Evolutionary conservation across 2,797 vertebrate species (phyloP).

Genomic region (Atherinosoma microstoma): DNA sequence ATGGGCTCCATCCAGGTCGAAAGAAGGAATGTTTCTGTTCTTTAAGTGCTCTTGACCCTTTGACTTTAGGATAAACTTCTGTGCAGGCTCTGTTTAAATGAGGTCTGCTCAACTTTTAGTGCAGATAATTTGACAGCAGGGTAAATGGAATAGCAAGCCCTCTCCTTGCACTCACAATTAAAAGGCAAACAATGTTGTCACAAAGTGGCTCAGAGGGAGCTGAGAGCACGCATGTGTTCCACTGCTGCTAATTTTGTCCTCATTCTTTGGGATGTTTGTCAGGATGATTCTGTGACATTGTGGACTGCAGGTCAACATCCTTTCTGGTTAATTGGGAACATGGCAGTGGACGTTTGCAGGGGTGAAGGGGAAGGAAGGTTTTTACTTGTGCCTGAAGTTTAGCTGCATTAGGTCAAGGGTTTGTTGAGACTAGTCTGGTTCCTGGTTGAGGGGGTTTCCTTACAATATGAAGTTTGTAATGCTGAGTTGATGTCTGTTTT

Average conservation of each 20-base stretch:
- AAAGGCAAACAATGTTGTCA: constrained; percentile 44
- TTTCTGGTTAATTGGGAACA: constrained; percentile 54
- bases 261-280: constrained; percentile 26
- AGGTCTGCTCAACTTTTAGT: constrained; percentile 44
- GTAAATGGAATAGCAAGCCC: constrained; percentile 40
- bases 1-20: constrained; percentile 10
- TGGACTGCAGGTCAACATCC: constrained; percentile 43
- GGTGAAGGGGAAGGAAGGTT: constrained; percentile 25
- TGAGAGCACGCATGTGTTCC: constrained; percentile 22
- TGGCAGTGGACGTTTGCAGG: constrained; percentile 26
- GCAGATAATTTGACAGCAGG: constrained; percentile 51
- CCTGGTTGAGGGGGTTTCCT: neutral
- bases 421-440: constrained; percentile 3
- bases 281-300: constrained; percentile 29
- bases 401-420: constrained; percentile 8
- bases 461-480: neutral
- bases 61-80: constrained; percentile 51
- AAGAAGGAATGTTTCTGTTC: constrained; percentile 47
- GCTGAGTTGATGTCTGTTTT: neutral
- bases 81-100: constrained; percentile 47
- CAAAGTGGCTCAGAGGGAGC: constrained; percentile 6
- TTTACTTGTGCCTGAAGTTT: constrained; percentile 16
- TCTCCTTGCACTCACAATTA: constrained; percentile 34
- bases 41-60: constrained; percentile 59
- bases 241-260: constrained; percentile 43